Conservation (phyloP, 2,888 invertebrate genomes). For the Coenonympha glycerion region DNA sequence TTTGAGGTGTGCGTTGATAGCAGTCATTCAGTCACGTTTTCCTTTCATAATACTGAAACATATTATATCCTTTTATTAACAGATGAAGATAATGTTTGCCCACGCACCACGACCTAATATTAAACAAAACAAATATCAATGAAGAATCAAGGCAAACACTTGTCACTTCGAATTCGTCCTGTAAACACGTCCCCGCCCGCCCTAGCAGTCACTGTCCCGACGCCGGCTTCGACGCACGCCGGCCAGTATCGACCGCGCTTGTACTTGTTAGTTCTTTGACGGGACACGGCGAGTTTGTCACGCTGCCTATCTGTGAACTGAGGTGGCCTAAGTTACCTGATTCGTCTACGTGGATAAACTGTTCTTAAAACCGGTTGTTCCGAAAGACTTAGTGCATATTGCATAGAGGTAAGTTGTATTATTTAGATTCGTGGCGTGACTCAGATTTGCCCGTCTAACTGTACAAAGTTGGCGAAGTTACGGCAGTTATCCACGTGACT, state of each 20-base stretch:
- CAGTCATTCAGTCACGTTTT: too few species aligned
- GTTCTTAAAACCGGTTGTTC: too few species aligned
- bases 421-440: background rate
- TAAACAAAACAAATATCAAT: constrained; percentile 9
- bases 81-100: background rate
- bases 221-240: constrained; percentile 51
- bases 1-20: too few species aligned
- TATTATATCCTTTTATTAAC: too few species aligned
- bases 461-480: too few species aligned
- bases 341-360: background rate
- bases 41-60: too few species aligned
- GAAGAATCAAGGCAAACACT: constrained; percentile 12
- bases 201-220: constrained; percentile 47
- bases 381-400: too few species aligned
- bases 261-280: constrained; percentile 37
- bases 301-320: constrained; percentile 14
- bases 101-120: background rate
- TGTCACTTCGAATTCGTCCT: constrained; percentile 24
- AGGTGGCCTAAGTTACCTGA: background rate
- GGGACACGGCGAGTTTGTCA: constrained; percentile 25
- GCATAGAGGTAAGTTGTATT: background rate
- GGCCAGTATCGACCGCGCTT: constrained; percentile 50
- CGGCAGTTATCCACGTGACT: too few species aligned
- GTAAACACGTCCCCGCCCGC: constrained; percentile 44
- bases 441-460: too few species aligned